These are phyloP conservation scores for Lutraria lutraria DNA, from an alignment of 2,888 invertebrate species.

Conservation along the genomic window DNA sequence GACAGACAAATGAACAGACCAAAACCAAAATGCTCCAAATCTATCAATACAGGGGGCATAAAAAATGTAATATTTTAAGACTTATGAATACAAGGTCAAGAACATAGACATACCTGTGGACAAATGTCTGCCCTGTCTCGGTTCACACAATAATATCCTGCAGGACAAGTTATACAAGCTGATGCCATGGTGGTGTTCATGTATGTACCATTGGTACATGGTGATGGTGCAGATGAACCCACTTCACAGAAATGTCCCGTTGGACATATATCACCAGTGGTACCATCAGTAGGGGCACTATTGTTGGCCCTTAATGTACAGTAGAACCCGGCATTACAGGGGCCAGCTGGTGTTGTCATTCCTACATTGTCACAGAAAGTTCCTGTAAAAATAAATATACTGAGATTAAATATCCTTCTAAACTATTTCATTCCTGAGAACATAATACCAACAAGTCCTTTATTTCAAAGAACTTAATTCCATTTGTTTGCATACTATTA, in stretches of 20 bases:
- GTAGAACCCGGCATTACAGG: constrained; percentile 80
- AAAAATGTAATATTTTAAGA: no score
- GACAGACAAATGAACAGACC: no score
- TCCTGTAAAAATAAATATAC: constrained; percentile 62
- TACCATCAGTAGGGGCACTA: constrained; percentile 79
- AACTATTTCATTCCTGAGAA: not conserved
- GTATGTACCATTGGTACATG: constrained; percentile 83
- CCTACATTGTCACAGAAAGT: constrained; percentile 82
- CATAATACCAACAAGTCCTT: not conserved
- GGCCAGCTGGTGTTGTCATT: constrained; percentile 77
- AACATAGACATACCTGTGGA: constrained; percentile 58
- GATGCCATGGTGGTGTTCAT: constrained; percentile 84
- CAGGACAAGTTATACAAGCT: constrained; percentile 82
- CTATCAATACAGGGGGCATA: no score
- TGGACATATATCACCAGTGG: constrained; percentile 83
- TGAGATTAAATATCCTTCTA: not conserved
- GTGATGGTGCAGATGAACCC: constrained; percentile 77
- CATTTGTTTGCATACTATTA: no score
- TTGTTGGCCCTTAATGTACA: constrained; percentile 79
- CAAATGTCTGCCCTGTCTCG: constrained; percentile 83
- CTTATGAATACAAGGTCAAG: no score
- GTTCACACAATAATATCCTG: constrained; percentile 84
- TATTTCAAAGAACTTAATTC: no score
- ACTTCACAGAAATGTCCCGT: constrained; percentile 81
- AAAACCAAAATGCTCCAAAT: no score